phyloP scores from a whole-genome alignment of 2,888 invertebrate genomes.

The Patella ulyssiponensis region DNA sequence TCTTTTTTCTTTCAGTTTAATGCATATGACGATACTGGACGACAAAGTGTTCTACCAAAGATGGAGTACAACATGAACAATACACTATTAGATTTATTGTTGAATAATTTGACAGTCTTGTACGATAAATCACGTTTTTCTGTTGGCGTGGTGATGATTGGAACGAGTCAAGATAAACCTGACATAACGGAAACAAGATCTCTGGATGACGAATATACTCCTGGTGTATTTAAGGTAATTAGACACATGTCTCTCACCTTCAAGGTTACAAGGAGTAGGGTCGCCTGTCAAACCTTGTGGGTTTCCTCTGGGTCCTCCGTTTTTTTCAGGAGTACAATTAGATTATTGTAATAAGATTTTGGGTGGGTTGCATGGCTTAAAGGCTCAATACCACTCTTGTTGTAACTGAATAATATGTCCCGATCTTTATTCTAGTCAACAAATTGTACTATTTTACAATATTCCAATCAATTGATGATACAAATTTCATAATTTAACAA shows the following conservation, averaged over 20 bases:
- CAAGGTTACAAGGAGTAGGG: too few relatives aligned
- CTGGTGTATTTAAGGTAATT: constrained; percentile 81
- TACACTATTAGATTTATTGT: constrained; percentile 78
- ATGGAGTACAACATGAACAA: constrained; percentile 80
- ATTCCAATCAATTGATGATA: too few relatives aligned
- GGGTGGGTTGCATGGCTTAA: too few relatives aligned
- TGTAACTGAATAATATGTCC: too few relatives aligned
- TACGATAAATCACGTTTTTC: constrained; percentile 76
- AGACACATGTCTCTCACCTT: neutral
- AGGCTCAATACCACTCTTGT: too few relatives aligned
- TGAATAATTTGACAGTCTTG: constrained; percentile 75
- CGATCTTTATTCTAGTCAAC: too few relatives aligned
- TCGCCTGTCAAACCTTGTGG: too few relatives aligned
- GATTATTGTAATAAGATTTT: too few relatives aligned
- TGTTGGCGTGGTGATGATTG: constrained; percentile 76
- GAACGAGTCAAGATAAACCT: constrained; percentile 60
- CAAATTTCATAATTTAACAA: too few relatives aligned
- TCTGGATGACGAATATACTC: constrained; percentile 83
- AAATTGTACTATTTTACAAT: too few relatives aligned
- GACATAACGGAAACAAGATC: constrained; percentile 76
- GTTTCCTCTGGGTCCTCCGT: too few relatives aligned
- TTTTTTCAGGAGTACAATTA: too few relatives aligned
- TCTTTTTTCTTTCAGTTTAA: constrained; percentile 74
- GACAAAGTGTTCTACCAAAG: constrained; percentile 77
- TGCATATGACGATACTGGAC: constrained; percentile 73